Conservation (phyloP, 1,140 invertebrate species). For the Drosophila bocqueti region DNA sequence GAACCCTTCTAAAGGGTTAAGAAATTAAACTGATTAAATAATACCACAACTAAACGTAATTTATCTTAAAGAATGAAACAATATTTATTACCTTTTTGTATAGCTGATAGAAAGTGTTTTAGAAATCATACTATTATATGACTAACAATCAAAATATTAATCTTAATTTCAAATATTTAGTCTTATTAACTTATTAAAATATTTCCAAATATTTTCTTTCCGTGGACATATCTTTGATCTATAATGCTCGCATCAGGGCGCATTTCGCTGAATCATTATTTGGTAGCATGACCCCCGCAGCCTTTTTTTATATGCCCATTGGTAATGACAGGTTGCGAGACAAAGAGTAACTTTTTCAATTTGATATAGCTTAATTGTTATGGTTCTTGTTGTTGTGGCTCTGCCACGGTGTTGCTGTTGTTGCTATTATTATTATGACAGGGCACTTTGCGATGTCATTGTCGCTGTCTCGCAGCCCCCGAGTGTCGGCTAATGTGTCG, state of each 20-base stretch:
- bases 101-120: too few species aligned
- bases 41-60: too few species aligned
- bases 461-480: conserved; percentile 65
- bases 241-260: conserved; percentile 41
- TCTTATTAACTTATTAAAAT: not conserved
- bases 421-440: conserved; percentile 66
- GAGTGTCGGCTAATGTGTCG: conserved; percentile 60
- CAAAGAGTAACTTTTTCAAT: conserved; percentile 76
- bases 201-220: not conserved
- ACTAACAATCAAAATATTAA: too few species aligned
- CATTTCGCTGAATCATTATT: conserved; percentile 66
- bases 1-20: too few species aligned
- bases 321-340: conserved; percentile 47
- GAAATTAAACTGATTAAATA: too few species aligned
- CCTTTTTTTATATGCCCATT: not conserved
- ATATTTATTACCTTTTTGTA: too few species aligned
- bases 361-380: conserved; percentile 80
- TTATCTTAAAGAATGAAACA: too few species aligned
- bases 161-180: not conserved
- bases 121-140: too few species aligned
- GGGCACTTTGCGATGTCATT: conserved; percentile 75
- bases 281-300: conserved; percentile 1
- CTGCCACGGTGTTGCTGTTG: conserved; percentile 11
- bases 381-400: conserved; percentile 46
- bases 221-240: conserved; percentile 51